Evolutionary conservation across 1,140 invertebrate genomes (phyloP), one percentile per base, ranked within the genome.

Genomic region (Drosophila mojavensis): DNA sequence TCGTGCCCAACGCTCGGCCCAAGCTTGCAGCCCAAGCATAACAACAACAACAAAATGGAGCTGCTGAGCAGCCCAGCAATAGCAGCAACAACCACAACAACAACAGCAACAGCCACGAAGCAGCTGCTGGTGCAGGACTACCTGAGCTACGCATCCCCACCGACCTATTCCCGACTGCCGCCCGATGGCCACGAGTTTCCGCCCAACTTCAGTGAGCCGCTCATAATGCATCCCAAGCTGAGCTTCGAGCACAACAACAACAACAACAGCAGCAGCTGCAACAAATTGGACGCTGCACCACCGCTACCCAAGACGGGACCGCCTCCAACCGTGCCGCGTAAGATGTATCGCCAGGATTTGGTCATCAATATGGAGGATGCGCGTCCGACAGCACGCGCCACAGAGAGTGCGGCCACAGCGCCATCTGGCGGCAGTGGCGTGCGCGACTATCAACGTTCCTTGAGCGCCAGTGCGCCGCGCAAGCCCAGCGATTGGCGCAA

Each of bases 171-270:
- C 28, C 94, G 97, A 74, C 94, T 97, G 82, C 97, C 97, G 69
- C 97, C 97, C 53, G 97, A 98, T 93, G 97, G 97, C 77, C 96
- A 97, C 91, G 97, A 98, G 91, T 97, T 97, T 93, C 97, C 96
- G 63, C 93, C 95, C 28, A 95, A 96, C 79, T 95, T 95, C 66
- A 93, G 95, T 70, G 96, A 97, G 92, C 95, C 93, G 33, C 73
- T 91, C 51, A 85, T 91, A 43, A 91, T 91, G 90, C 74, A 89
- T 64, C 71, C 84, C 54, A 41, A 74, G 65, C 69, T 76, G 4
- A 62, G 50, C 58, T 73, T 67, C 45, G 65, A 78, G 26, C 45
- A 56, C 50, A 81, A 68, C 26, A 78, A 79, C 54, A 82, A 39
- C 48, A 79, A 75, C 55, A 69, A 43, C 47, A 85, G 60, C 59